phyloP scores from a whole-genome alignment of 2,888 invertebrate species.

The Drosophila incognita region DNA sequence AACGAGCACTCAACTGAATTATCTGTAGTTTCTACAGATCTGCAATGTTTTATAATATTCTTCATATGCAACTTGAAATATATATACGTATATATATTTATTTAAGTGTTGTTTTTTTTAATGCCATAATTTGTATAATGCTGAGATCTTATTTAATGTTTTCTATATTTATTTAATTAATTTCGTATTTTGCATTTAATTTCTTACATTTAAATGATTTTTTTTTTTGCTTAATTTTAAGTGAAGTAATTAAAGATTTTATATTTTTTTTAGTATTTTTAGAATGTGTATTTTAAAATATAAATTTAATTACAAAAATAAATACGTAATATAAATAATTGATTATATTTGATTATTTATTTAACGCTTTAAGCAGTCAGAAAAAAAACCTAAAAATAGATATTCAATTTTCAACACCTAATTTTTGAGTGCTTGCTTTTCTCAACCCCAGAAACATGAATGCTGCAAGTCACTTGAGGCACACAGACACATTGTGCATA shows the following conservation, averaged over 20 bases:
- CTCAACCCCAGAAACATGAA: not conserved
- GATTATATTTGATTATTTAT: not conserved
- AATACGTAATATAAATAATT: too few relatives aligned
- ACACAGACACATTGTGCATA: slow-evolving; percentile 66
- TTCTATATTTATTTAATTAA: not conserved
- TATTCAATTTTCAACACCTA: not conserved
- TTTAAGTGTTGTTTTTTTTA: not conserved
- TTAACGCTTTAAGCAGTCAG: not conserved
- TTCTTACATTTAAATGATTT: not conserved
- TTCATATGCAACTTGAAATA: not conserved
- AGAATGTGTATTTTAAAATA: not conserved
- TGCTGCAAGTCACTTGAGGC: slow-evolving; percentile 42
- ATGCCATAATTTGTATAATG: not conserved
- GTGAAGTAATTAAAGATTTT: not conserved
- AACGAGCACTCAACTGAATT: not conserved
- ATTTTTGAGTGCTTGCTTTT: not conserved
- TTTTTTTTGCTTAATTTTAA: not conserved
- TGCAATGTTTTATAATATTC: not conserved
- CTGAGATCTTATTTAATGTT: not conserved
- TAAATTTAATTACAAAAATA: not conserved
- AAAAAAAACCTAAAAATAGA: not conserved
- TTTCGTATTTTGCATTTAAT: not conserved
- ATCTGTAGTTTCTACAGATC: fast-evolving
- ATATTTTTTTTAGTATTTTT: not conserved
- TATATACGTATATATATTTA: not conserved